Evolutionary conservation across 1,140 invertebrate species (phyloP).

Genomic region (Drosophila pachea): DNA sequence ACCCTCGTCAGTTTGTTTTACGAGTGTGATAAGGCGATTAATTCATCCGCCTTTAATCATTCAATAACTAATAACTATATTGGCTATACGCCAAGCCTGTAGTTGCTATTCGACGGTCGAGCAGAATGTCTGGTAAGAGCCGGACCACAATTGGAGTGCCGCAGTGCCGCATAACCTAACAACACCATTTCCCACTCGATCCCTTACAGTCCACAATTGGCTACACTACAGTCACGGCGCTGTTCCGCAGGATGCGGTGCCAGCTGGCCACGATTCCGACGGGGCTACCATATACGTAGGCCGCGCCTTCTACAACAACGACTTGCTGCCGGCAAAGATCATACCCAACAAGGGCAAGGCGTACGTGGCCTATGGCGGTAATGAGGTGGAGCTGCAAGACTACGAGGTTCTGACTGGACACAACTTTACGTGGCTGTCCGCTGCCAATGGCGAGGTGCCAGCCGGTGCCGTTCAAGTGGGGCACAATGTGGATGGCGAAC

Average conservation of each 20-base stretch:
- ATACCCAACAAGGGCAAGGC: slow-evolving; percentile 81
- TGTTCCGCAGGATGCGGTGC: slow-evolving; percentile 80
- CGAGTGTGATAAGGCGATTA: too few species aligned
- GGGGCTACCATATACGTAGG: slow-evolving; percentile 87
- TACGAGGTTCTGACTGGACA: slow-evolving; percentile 79
- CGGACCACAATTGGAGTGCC: not conserved
- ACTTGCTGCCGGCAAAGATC: slow-evolving; percentile 88
- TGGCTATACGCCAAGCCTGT: not conserved
- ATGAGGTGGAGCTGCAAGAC: slow-evolving; percentile 64
- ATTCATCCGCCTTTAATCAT: not conserved
- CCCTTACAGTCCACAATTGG: slow-evolving; percentile 56
- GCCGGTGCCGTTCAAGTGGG: slow-evolving; percentile 81
- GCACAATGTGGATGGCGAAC: slow-evolving; percentile 82
- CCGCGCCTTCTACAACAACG: slow-evolving; percentile 85
- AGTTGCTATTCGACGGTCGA: slow-evolving; percentile 39
- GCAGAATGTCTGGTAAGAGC: slow-evolving; percentile 60
- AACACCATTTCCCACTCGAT: not conserved
- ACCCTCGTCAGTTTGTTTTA: too few species aligned
- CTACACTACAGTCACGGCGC: slow-evolving; percentile 55
- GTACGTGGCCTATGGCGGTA: slow-evolving; percentile 63
- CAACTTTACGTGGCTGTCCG: slow-evolving; percentile 80
- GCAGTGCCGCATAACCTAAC: not conserved
- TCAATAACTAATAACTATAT: slow-evolving; percentile 17
- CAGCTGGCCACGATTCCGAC: slow-evolving; percentile 85
- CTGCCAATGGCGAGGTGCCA: slow-evolving; percentile 80